Evolutionary conservation across 2,888 invertebrate species (phyloP).

Genomic region (Eristalinus aeneus): DNA sequence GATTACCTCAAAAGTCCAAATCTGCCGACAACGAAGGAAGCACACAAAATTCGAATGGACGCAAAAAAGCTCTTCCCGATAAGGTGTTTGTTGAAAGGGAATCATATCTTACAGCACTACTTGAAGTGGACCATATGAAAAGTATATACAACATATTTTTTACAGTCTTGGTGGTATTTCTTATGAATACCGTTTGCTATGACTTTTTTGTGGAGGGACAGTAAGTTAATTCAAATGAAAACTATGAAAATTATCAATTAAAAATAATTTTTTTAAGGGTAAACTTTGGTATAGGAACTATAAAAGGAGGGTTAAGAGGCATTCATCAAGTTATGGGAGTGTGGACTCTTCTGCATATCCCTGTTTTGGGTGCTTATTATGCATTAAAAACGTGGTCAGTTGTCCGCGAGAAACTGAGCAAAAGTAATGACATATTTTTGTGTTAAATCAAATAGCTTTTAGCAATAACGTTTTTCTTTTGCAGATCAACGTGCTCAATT

Average conservation of each 20-base stretch:
- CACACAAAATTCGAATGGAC: slow-evolving; percentile 72
- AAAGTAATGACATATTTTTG: background rate
- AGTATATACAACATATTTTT: slow-evolving; percentile 93
- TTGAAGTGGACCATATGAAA: slow-evolving; percentile 89
- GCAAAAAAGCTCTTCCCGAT: slow-evolving; percentile 80
- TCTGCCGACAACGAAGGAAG: background rate
- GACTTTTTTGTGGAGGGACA: slow-evolving; percentile 88
- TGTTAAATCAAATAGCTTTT: background rate
- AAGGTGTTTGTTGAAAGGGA: slow-evolving; percentile 87
- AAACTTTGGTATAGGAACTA: slow-evolving; percentile 83
- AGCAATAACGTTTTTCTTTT: background rate
- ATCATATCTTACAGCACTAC: slow-evolving; percentile 90
- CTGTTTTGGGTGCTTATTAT: slow-evolving; percentile 78
- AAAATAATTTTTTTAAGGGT: slow-evolving; percentile 78
- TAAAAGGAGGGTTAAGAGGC: slow-evolving; percentile 83
- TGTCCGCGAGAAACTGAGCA: slow-evolving; percentile 4
- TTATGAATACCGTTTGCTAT: slow-evolving; percentile 86
- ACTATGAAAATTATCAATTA: slow-evolving; percentile 33
- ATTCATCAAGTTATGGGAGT: slow-evolving; percentile 82
- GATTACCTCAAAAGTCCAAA: slow-evolving; percentile 21
- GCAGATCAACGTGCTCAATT: slow-evolving; percentile 67
- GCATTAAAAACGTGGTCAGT: slow-evolving; percentile 80
- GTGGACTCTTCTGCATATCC: slow-evolving; percentile 78
- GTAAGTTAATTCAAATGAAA: slow-evolving; percentile 79
- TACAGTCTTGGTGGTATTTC: slow-evolving; percentile 87